Conservation (phyloP, 1,140 invertebrate genomes). For the Diachasma alloeum region DNA sequence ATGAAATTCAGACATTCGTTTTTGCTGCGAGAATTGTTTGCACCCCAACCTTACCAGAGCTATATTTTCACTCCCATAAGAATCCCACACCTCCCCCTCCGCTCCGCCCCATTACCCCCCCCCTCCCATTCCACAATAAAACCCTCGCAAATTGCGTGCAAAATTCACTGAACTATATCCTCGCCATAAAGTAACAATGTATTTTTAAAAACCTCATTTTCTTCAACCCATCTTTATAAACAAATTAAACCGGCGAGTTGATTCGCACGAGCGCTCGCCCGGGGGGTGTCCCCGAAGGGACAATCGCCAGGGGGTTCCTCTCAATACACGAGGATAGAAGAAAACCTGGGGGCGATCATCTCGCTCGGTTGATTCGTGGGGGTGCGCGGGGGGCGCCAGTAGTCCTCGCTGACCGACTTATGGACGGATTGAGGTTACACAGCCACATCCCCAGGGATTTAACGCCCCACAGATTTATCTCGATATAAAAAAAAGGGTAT, state of each 20-base stretch:
- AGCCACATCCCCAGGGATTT: conserved; percentile 46
- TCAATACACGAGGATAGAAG: background rate
- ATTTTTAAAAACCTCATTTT: conserved; percentile 1
- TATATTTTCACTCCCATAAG: too few species aligned
- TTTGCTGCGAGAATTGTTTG: too few species aligned
- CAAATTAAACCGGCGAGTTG: background rate
- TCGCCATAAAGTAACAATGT: background rate
- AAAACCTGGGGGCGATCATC: conserved; percentile 27
- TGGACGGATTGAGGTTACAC: conserved; percentile 34
- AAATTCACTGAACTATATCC: background rate
- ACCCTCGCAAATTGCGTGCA: background rate
- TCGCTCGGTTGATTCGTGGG: conserved; percentile 24
- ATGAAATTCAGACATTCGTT: too few species aligned
- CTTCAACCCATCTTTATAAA: background rate
- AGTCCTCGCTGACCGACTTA: conserved; percentile 48
- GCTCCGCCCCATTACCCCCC: background rate
- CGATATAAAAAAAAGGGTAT: conserved; percentile 6
- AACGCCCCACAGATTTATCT: conserved; percentile 40
- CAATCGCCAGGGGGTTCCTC: background rate
- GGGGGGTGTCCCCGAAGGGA: background rate
- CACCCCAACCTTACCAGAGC: too few species aligned
- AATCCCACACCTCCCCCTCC: background rate
- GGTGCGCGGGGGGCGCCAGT: background rate
- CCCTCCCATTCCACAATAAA: background rate
- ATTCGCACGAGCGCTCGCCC: conserved; percentile 1